Evolutionary conservation across 2,113 vertebrate species (phyloP).

Genomic region (Phasianus colchicus): DNA sequence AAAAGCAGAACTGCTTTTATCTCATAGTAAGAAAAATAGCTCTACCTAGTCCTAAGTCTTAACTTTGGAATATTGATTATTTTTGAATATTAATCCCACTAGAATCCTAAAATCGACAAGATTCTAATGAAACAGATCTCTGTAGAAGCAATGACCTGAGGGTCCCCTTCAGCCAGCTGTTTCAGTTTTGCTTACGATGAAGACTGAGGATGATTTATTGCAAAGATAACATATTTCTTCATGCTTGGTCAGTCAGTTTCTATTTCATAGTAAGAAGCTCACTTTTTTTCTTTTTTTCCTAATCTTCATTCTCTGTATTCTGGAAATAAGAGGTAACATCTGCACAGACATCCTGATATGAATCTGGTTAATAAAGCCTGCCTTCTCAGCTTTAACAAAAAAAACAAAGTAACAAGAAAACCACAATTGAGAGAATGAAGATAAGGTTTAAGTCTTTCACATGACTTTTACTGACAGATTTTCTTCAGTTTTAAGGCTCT

Average conservation of each 20-base stretch:
- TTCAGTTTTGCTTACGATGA: neutral
- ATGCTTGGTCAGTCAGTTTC: neutral
- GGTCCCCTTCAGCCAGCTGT: neutral
- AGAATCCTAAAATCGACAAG: neutral
- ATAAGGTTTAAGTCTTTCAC: neutral
- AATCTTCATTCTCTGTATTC: neutral
- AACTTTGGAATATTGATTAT: neutral
- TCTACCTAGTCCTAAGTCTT: neutral
- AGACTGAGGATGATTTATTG: neutral
- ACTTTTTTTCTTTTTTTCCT: neutral
- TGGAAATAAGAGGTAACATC: neutral
- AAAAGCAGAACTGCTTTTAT: neutral
- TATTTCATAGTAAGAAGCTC: neutral
- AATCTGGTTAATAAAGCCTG: neutral
- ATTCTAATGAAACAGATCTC: neutral
- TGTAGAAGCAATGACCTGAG: neutral
- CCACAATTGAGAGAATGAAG: neutral
- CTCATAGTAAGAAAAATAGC: neutral
- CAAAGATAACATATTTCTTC: neutral
- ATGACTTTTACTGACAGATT: neutral
- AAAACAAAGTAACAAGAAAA: too few species aligned
- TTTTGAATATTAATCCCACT: neutral
- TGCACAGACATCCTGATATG: neutral
- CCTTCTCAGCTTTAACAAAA: neutral
- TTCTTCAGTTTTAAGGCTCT: neutral